Conservation (phyloP, 37 sponge, comb jelly and placozoan genomes). For the Diacarnus erythraeanus region DNA sequence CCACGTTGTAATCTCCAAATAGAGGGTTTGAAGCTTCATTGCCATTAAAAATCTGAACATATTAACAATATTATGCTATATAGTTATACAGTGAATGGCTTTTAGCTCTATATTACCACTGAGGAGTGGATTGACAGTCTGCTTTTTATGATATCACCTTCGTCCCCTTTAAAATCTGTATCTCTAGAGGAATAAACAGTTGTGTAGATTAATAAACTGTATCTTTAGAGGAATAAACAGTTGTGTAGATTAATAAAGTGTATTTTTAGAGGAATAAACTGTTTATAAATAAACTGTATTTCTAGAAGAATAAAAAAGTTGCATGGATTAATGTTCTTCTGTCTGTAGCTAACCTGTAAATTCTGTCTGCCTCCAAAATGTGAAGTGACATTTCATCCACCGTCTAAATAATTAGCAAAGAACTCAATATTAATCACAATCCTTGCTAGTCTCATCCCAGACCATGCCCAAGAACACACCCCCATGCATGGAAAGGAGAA, state of each 20-base stretch:
- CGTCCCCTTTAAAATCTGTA: slow-evolving; percentile 14
- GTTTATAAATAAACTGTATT: slow-evolving; percentile 24
- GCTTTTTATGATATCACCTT: slow-evolving; percentile 2
- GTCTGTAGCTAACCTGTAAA: slow-evolving; percentile 42
- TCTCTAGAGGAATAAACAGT: slow-evolving; percentile 4
- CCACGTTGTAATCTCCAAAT: slow-evolving; percentile 25
- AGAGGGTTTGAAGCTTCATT: slow-evolving; percentile 24
- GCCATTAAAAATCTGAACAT: slow-evolving; percentile 17
- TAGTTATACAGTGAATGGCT: neutral
- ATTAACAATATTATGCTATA: neutral
- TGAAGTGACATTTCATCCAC: slow-evolving; percentile 42
- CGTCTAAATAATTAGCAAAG: slow-evolving; percentile 41
- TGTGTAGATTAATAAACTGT: no score
- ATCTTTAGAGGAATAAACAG: no score
- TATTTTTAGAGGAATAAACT: no score
- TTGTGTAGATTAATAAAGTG: no score
- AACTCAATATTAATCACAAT: neutral
- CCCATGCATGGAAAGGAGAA: neutral
- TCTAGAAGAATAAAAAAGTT: slow-evolving; percentile 7
- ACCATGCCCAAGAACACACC: neutral
- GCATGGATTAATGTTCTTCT: no score
- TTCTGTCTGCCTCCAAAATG: slow-evolving; percentile 25
- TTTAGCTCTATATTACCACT: slow-evolving; percentile 22
- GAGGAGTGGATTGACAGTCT: slow-evolving; percentile 32
- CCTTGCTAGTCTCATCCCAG: neutral